phyloP scores from a whole-genome alignment of 2,797 vertebrate genomes.

The Chaetophractus vellerosus region DNA sequence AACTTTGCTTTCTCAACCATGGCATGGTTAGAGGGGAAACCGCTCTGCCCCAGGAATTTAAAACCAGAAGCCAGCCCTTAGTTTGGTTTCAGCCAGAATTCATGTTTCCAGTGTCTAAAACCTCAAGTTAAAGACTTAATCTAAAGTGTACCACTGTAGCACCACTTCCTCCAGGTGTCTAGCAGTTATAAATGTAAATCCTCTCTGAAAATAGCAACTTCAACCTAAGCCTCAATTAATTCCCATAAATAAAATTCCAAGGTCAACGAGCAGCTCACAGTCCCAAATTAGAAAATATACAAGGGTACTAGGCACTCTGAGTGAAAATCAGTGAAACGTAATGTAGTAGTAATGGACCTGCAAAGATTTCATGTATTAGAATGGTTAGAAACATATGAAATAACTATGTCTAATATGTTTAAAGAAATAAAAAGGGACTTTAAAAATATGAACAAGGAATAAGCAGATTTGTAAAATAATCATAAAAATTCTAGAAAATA shows the following conservation, averaged over 20 bases:
- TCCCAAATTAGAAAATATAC: neutral
- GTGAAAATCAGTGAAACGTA: neutral
- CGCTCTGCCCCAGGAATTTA: neutral
- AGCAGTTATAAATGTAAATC: neutral
- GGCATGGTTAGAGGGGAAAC: neutral
- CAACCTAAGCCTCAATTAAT: neutral
- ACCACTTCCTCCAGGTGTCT: neutral
- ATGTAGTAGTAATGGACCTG: neutral
- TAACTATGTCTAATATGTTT: neutral
- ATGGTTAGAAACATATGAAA: neutral
- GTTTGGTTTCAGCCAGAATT: neutral
- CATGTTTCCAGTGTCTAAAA: neutral
- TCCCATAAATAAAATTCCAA: neutral
- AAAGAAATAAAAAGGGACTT: neutral
- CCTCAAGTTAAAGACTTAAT: neutral
- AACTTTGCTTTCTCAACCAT: neutral
- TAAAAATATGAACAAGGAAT: neutral
- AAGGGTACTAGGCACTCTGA: neutral
- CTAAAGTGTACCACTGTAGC: neutral
- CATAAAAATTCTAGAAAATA: conserved; percentile 2
- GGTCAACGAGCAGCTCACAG: neutral
- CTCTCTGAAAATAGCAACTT: neutral
- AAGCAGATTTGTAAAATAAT: neutral
- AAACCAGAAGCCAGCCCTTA: neutral
- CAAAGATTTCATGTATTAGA: neutral